Conservation (phyloP, 2,797 vertebrate genomes). For the Sebastes cheni region DNA sequence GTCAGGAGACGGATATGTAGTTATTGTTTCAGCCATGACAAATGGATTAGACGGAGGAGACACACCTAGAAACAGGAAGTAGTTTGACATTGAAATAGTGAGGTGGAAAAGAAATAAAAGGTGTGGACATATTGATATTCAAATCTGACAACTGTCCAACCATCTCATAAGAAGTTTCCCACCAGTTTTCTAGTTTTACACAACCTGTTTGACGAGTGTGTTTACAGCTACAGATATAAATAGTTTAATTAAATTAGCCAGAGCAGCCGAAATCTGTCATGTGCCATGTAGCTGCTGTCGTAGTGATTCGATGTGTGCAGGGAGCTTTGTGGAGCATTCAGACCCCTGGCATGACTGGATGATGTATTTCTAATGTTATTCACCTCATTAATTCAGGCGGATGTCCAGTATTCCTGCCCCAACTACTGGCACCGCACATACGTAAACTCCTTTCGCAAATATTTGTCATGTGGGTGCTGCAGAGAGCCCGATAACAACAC, state of each 20-base stretch:
- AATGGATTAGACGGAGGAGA: neutral
- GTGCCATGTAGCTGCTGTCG: neutral
- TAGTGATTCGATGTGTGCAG: neutral
- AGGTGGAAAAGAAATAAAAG: neutral
- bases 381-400: neutral
- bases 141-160: neutral
- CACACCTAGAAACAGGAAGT: neutral
- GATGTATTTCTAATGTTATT: constrained; percentile 18
- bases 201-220: neutral
- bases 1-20: neutral
- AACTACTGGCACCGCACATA: neutral
- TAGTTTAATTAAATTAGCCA: neutral
- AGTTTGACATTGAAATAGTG: too few species aligned
- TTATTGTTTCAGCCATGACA: fast-evolving
- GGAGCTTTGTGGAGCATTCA: constrained; percentile 1
- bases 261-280: constrained; percentile 15
- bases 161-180: neutral
- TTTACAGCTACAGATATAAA: neutral
- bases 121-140: neutral
- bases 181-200: neutral
- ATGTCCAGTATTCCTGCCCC: constrained; percentile 24
- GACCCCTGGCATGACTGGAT: neutral
- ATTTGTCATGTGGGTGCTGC: constrained; percentile 72
- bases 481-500: constrained; percentile 37
- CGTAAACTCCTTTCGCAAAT: constrained; percentile 74